Base-by-base conservation (phyloP, 2,888 invertebrate genomes). In the Sphinx pinastri region DNA sequence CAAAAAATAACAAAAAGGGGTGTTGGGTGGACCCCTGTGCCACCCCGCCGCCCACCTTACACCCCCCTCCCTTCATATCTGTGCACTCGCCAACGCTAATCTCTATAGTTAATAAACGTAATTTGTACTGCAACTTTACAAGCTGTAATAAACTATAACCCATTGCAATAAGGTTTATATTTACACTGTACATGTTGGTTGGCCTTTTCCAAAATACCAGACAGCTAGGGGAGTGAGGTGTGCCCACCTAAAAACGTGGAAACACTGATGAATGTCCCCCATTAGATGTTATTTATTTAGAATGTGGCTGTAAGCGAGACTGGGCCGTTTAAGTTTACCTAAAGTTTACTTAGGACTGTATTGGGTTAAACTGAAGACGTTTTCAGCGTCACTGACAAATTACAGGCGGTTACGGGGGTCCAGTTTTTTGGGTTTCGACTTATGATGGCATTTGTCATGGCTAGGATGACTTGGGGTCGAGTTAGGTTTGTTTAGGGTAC, bases 271-370 rank as follows among this genome's bases (percentile, higher is more conserved):
- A 94, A 94, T 94, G 94, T 91, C 85, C 87, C 89, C 94, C 94
- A 94, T 94, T 94, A 94, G 94, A 93, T 90, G 94, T 94, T 94
- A 94, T 94, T 94, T 94, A 94, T 94, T 94, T 94, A 94, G 94
- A 93, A 89, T 92, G 94, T 89, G 94, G 93, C 92, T 90, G 89
- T 89, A 88, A 88, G 88, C 92, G 93, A 92, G 92, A 91, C 92
- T 88, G 75, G 68, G 85, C 82, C 86, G 90, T 89, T 93, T 91
- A 92, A 93, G 90, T 92, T 90, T 85, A 86, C 91, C 91, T 89
- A 90, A 88, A 91, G 93, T 94, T 94, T 94, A 91, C 92, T 93
- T 93, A 93, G 93, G 94, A 92, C 85, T 89, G 86, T 93, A 93
- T 93, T 91, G 91, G 93, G 93, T 94, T 93, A 91, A 84, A 87